Evolutionary conservation across 2,797 vertebrate genomes (phyloP).

Genomic region (Podargus strigoides): DNA sequence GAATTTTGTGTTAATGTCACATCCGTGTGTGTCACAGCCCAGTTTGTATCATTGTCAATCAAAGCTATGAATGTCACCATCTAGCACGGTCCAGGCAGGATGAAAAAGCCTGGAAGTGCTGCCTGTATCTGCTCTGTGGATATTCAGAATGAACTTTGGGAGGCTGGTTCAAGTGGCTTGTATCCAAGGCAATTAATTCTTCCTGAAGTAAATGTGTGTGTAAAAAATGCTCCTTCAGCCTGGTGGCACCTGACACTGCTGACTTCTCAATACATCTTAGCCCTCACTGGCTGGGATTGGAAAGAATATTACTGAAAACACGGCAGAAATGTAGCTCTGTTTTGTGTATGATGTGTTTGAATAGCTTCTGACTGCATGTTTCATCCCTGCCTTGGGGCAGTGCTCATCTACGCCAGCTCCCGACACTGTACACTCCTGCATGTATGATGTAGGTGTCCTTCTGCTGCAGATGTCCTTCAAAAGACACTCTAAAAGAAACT

Average conservation of each 20-base stretch:
- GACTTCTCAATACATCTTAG: neutral
- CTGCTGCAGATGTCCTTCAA: neutral
- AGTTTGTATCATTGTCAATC: neutral
- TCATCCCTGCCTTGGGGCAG: neutral
- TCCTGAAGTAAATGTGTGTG: neutral
- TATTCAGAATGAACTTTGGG: neutral
- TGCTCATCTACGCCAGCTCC: fast-evolving
- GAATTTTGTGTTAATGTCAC: neutral
- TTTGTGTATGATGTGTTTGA: neutral
- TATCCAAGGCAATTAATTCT: constrained; percentile 46
- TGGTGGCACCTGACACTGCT: constrained; percentile 22
- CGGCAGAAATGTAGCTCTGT: neutral
- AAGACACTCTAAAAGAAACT: neutral
- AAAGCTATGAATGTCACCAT: neutral
- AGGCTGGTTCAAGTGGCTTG: constrained; percentile 5
- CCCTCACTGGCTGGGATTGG: neutral
- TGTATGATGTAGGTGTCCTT: too few species aligned
- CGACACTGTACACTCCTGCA: fast-evolving
- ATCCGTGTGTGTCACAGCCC: fast-evolving
- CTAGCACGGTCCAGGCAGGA: neutral
- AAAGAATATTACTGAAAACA: neutral
- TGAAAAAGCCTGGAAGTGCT: neutral
- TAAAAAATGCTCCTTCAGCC: neutral
- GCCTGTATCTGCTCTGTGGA: neutral
- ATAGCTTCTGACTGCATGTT: neutral